Percentiles rank a stretch among this genome's conserved stretches.
These are phyloP conservation scores for Heteronetta atricapilla DNA, from an alignment of 2,113 vertebrate genomes.

Conservation along the genomic window DNA sequence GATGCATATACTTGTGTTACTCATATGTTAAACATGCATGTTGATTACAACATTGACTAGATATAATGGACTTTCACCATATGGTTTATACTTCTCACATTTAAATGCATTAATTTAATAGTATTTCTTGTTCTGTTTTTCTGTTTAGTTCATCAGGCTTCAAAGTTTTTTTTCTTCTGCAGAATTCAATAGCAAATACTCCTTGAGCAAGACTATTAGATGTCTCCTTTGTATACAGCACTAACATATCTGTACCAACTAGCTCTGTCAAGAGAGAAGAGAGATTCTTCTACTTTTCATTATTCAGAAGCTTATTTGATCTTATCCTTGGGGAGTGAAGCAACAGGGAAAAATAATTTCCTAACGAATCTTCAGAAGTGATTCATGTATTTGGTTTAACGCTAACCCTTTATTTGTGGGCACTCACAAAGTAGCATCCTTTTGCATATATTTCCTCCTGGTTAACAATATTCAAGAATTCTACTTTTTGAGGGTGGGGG, in stretches of 20 bases:
- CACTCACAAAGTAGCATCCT: not conserved
- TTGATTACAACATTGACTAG: not conserved
- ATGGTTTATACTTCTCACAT: not conserved
- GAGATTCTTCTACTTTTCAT: not conserved
- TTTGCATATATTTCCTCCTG: not conserved
- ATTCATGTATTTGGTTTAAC: not conserved
- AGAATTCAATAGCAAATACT: constrained; percentile 4
- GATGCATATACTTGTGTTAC: no score
- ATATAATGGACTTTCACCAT: not conserved
- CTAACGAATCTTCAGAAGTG: constrained; percentile 5
- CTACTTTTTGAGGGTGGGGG: not conserved
- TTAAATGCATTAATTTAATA: not conserved
- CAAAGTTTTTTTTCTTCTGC: not conserved
- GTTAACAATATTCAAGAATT: not conserved
- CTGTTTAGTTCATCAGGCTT: constrained; percentile 10
- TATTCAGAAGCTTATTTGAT: constrained; percentile 39
- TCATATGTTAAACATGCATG: fast-evolving
- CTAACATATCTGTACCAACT: not conserved
- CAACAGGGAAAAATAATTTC: constrained; percentile 33
- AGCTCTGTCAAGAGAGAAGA: not conserved
- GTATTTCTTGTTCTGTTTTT: not conserved
- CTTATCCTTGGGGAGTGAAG: constrained; percentile 41
- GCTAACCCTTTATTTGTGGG: not conserved
- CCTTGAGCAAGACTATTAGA: not conserved
- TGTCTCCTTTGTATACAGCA: not conserved